Evolutionary conservation across 2,888 invertebrate genomes (phyloP).

Genomic region (Mayetiola destructor): DNA sequence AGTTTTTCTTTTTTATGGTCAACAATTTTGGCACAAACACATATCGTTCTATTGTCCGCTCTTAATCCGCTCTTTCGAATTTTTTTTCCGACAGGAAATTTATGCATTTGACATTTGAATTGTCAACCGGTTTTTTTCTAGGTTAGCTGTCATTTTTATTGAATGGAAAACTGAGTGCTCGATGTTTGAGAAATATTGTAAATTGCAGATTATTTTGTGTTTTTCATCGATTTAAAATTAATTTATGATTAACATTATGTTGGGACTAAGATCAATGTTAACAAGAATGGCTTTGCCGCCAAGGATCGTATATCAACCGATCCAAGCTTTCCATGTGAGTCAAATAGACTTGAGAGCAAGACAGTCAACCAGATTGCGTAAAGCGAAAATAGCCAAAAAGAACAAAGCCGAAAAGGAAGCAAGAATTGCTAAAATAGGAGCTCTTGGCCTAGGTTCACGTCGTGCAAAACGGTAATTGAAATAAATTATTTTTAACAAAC

Average conservation of each 20-base stretch:
- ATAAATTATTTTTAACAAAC: neutral
- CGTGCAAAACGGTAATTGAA: conserved; percentile 39
- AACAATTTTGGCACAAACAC: too few species aligned
- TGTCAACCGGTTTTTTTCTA: neutral
- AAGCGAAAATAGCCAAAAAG: conserved; percentile 60
- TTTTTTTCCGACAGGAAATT: neutral
- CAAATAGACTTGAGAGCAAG: conserved; percentile 57
- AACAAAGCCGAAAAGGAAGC: conserved; percentile 52
- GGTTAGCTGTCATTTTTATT: neutral
- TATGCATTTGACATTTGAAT: neutral
- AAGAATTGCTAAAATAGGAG: conserved; percentile 37
- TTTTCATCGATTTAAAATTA: too few species aligned
- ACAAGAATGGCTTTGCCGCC: neutral
- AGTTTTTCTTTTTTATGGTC: too few species aligned
- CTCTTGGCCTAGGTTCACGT: conserved; percentile 54
- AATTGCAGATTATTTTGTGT: too few species aligned
- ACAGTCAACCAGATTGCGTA: conserved; percentile 67
- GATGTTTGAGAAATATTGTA: neutral
- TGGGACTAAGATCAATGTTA: neutral
- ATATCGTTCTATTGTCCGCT: neutral
- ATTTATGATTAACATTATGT: too few species aligned
- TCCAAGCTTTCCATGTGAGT: conserved; percentile 40
- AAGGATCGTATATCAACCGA: neutral
- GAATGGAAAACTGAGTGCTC: neutral
- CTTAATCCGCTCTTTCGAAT: conserved; percentile 4